A percentile compares a stretch with the other conserved stretches of the same genome.
These are phyloP conservation scores for Symphodus melops DNA, from an alignment of 2,113 vertebrate species.

Conservation along the genomic window DNA sequence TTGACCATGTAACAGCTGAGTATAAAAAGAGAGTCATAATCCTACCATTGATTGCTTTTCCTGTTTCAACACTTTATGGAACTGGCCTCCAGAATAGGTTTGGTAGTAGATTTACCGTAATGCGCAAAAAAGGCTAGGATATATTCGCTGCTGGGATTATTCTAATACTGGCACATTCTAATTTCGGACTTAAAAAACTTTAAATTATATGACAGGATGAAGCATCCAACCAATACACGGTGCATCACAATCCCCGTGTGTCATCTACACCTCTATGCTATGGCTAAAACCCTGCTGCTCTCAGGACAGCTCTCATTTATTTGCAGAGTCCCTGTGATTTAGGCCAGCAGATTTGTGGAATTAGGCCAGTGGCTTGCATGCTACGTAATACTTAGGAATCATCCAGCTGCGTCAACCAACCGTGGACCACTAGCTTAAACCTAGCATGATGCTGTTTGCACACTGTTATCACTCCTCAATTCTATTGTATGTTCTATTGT, in stretches of 20 bases:
- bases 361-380: conserved; percentile 79
- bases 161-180: conserved; percentile 14
- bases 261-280: conserved; percentile 61
- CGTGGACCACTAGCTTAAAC: conserved; percentile 8
- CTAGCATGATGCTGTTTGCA: not conserved
- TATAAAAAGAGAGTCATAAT: not conserved
- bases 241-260: conserved; percentile 46
- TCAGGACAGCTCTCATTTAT: conserved; percentile 72
- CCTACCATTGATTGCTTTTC: not conserved
- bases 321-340: conserved; percentile 77
- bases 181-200: conserved; percentile 22
- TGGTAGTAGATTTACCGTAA: not conserved
- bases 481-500: not conserved
- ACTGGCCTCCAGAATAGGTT: conserved; percentile 8
- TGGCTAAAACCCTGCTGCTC: conserved; percentile 55
- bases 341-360: conserved; percentile 82
- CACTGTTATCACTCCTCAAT: conserved; percentile 7
- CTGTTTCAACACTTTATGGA: not conserved
- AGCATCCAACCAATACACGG: conserved; percentile 9
- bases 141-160: not conserved
- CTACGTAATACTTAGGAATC: conserved; percentile 68
- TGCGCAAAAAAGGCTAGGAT: conserved; percentile 5
- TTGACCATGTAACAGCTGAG: not conserved
- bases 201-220: conserved; percentile 36
- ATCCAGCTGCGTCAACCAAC: conserved; percentile 55